Base-by-base conservation (phyloP, 2,797 vertebrate genomes). In the Huso huso region DNA sequence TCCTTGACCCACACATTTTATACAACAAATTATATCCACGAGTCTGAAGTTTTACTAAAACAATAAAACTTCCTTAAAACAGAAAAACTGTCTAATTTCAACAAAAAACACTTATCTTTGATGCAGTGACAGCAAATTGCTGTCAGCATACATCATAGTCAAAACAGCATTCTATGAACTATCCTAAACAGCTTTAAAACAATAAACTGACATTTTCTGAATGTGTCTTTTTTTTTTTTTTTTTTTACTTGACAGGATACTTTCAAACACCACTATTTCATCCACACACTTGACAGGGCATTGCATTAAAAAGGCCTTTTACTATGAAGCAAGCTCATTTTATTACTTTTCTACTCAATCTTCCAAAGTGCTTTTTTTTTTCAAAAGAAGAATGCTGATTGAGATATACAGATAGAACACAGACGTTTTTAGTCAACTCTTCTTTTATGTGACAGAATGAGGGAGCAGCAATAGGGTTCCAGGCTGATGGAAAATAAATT, bases 371-470 rank as follows among this genome's bases (percentile, higher is more conserved):
- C 68, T 75, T 61, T 66, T 64, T 66, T 64, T 66, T 78, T 79
- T 73, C 63, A 9, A 72, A 80, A 73, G 72, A 82, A 82, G 82
- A 88, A 78, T 87, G 82, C 86, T 86, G 86, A 88, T 89, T 87
- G 85, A 87, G 83, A 86, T 81, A 81, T 85, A 86, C 83, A 80
- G 79, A 81, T 82, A 81, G 83, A 86, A 88, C 85, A 85, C 85
- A 88, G 84, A 88, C 87, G 84, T 84, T 82, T 82, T 76, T 61
- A 74, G 74, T 81, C 76, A 76, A 81, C 78, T 84, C 83, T 87
- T 85, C 82, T 83, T 87, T 79, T 82, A 78, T 78, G 82, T 75
- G 81, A 89, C 88, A 88, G 85, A 87, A 88, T 84, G 86, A 88
- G 79, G 86, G 86, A 88, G 80, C 81, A 80, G 76, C 82, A 87